Evolutionary conservation across 2,888 invertebrate species (phyloP), one percentile per base, ranked within the genome.

Genomic region (Sycophila texana): DNA sequence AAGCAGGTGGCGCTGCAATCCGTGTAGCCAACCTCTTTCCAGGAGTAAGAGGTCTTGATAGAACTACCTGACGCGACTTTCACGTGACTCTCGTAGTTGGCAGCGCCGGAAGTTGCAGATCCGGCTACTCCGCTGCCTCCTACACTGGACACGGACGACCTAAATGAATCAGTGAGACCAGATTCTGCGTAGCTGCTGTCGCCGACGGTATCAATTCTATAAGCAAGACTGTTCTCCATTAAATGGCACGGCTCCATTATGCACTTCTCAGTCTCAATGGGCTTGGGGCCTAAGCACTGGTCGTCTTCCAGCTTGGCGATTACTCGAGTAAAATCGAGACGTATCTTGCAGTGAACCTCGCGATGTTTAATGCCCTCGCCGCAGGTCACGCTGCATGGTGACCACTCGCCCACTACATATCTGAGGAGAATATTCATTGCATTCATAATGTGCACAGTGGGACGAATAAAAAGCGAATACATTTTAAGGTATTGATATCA

Each of bases 1-100:
- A 98, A 93, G 88, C 99, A 99, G 12, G 97, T 96, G 0, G 97
- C 97, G 86, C 97, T 98, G 92, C 99, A 99, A 81, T 96, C 96
- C 0, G 97, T 97, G 86, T 96, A 98, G 0, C 97, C 97, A 85
- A 95, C 95, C 86, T 96, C 96, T 85, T 95, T 95, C 97, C 97
- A 97, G 0, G 96, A 95, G 89, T 96, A 97, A 0, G 96, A 95
- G 84, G 96, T 95, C 20, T 95, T 95, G 0, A 95, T 94, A 5
- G 94, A 93, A 0, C 89, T 90, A 81, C 95, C 95, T 0, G 95
- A 94, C 0, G 94, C 95, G 12, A 95, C 95, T 84, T 93, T 91
- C 77, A 93, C 92, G 86, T 93, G 94, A 22, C 85, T 84, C 72
- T 87, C 88, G 83, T 86, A 87, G 73, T 82, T 81, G 63, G 83